Percentiles rank a stretch among this genome's conserved stretches.
phyloP scores from a whole-genome alignment of 2,888 invertebrate genomes.

The Temnothorax ravouxi region DNA sequence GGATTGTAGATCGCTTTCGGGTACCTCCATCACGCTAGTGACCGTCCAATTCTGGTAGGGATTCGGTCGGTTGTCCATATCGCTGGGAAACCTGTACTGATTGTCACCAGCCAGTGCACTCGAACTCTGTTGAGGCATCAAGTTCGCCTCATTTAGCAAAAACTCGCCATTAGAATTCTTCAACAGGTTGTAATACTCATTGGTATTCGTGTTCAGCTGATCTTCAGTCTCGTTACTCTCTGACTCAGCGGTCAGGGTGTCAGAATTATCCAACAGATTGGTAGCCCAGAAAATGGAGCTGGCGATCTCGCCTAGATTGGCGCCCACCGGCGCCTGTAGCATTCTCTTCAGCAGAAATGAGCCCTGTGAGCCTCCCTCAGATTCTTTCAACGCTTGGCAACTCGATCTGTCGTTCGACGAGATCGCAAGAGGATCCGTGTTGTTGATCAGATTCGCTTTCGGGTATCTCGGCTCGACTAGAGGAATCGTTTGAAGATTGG shows the following conservation, averaged over 20 bases:
- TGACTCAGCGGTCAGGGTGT: slow-evolving; percentile 83
- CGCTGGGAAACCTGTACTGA: slow-evolving; percentile 70
- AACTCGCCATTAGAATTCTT: slow-evolving; percentile 69
- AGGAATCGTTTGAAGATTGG: slow-evolving; percentile 58
- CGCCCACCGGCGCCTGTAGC: slow-evolving; percentile 84
- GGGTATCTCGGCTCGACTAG: slow-evolving; percentile 51
- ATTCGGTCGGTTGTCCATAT: slow-evolving; percentile 74
- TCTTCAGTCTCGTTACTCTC: slow-evolving; percentile 79
- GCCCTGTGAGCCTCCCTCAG: slow-evolving; percentile 66
- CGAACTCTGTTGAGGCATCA: slow-evolving; percentile 67
- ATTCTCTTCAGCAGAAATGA: slow-evolving; percentile 82
- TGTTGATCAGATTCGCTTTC: slow-evolving; percentile 61
- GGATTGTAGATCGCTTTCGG: slow-evolving; percentile 60
- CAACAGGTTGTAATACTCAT: slow-evolving; percentile 72
- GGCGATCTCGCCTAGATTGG: slow-evolving; percentile 82
- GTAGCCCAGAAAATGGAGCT: slow-evolving; percentile 76
- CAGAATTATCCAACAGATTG: slow-evolving; percentile 81
- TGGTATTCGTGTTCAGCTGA: slow-evolving; percentile 62
- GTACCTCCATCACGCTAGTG: slow-evolving; percentile 66
- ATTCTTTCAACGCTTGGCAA: slow-evolving; percentile 65
- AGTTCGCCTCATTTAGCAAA: slow-evolving; percentile 64
- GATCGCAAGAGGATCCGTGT: slow-evolving; percentile 59
- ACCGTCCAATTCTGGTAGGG: slow-evolving; percentile 80
- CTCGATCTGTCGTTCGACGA: slow-evolving; percentile 56
- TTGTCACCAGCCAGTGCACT: slow-evolving; percentile 62